A percentile compares a stretch with the other conserved stretches of the same genome.
Conservation (phyloP, 2,113 vertebrate species). For the Bungarus multicinctus region DNA sequence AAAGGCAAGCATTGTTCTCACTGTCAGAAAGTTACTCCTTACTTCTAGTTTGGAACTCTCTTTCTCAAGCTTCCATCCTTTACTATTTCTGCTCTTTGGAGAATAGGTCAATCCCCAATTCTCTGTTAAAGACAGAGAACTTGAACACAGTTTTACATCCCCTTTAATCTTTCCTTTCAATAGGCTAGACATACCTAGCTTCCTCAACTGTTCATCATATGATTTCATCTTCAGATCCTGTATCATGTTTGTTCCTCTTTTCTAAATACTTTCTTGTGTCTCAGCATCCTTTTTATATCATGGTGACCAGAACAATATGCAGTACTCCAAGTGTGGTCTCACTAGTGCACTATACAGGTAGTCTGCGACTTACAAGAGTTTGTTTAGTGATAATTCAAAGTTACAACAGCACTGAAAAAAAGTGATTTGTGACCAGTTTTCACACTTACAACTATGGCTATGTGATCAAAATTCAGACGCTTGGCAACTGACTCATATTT, state of each 20-base stretch:
- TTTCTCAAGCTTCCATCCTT: neutral
- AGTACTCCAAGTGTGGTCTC: neutral
- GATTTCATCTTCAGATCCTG: neutral
- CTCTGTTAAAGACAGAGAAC: neutral
- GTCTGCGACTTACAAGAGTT: neutral
- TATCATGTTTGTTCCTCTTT: neutral
- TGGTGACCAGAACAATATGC: neutral
- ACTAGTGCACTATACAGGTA: neutral
- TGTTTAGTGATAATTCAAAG: too few relatives aligned
- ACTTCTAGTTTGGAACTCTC: neutral
- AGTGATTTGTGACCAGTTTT: too few relatives aligned
- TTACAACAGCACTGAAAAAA: too few relatives aligned
- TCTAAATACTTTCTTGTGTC: neutral
- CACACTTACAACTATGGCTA: too few relatives aligned
- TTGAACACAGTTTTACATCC: neutral
- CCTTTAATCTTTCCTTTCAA: too few relatives aligned
- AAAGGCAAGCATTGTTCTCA: neutral
- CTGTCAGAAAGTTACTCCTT: neutral
- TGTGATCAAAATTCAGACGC: too few relatives aligned
- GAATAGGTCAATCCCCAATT: neutral
- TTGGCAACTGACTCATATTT: too few relatives aligned
- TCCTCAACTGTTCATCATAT: too few relatives aligned
- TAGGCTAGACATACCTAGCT: too few relatives aligned
- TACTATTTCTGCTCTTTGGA: neutral
- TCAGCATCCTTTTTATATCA: neutral